Percentiles rank a stretch among this genome's conserved stretches.
phyloP scores from a whole-genome alignment of 2,113 vertebrate species.

The Morphnarchus princeps region DNA sequence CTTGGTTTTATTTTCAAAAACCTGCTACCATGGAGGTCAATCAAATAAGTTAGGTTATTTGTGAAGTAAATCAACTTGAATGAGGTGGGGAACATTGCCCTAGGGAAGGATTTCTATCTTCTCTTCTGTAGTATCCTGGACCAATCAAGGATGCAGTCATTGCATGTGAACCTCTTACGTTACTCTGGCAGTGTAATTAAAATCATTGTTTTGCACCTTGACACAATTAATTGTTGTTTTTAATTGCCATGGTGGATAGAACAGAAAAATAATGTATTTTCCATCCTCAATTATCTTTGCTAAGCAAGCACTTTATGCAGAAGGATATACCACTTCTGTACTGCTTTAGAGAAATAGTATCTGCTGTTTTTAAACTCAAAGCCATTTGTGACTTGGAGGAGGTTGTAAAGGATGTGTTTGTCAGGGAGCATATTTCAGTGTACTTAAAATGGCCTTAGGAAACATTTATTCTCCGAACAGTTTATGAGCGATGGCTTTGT shows the following conservation, averaged over 20 bases:
- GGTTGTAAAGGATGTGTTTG: constrained; percentile 21
- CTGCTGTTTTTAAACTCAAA: constrained; percentile 13
- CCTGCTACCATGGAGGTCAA: not conserved
- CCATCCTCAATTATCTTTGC: not conserved
- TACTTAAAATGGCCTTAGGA: constrained; percentile 38
- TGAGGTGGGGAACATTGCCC: not conserved
- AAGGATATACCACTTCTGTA: not conserved
- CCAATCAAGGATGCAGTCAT: not conserved
- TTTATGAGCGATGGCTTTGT: not conserved
- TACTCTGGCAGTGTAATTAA: constrained; percentile 18
- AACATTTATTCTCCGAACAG: constrained; percentile 31
- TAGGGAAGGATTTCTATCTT: not conserved
- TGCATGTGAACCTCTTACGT: not conserved
- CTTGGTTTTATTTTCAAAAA: not conserved
- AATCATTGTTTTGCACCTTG: constrained; percentile 24
- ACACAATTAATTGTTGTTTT: constrained; percentile 43
- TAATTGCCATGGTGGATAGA: not conserved
- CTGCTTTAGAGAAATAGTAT: not conserved
- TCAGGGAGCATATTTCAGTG: constrained; percentile 22
- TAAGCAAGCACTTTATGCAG: not conserved
- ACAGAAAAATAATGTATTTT: constrained; percentile 3
- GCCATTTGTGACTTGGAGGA: constrained; percentile 4
- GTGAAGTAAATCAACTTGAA: constrained; percentile 9
- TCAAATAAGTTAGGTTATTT: constrained; percentile 8
- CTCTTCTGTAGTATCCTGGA: not conserved